Evolutionary conservation across 2,113 vertebrate genomes (phyloP), one percentile per base, ranked within the genome.

Genomic region (Corapipo altera): DNA sequence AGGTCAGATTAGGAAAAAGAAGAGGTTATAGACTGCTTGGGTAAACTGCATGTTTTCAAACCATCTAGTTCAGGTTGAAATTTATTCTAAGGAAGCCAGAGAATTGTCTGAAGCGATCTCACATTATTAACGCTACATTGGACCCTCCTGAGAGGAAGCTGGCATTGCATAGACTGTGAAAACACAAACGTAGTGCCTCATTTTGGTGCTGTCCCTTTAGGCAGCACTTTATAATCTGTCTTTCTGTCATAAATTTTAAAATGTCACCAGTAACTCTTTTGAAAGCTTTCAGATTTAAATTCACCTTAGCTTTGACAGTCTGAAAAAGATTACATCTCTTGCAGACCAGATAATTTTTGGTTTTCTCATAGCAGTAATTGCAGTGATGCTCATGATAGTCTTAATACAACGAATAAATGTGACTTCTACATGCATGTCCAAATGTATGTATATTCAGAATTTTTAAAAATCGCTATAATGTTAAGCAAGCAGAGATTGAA

Each of bases 61-160:
- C 43, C 78, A 76, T 41, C 65, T 87, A 74, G 69, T 87, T 95
- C 89, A 93, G 48, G 80, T 86, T 86, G 88, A 90, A 88, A 86
- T 90, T 88, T 76, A 90, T 58, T 64, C 59, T 76, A 43, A 80
- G 46, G 41, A 94, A 86, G 58, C 33, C 78, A 70, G 75, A 70
- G 54, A 71, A 83, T n/a, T 72, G 66, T n/a, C 54, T 80, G 72
- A 80, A 86, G 76, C 1, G 3, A 73, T 75, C 61, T 65, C 5
- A 69, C 2, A 1, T 71, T 71, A 51, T 73, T 72, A 92, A 54
- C 1, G 3, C 20, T 41, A 32, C 62, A 3, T 48, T 66, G 23
- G 61, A 70, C 37, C 28, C 75, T 86, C 76, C 62, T 66, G 30
- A 86, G 43, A 6, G 15, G 51, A 84, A 33, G 39, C 30, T 84